Evolutionary conservation across 2,888 invertebrate genomes (phyloP).

Genomic region (Trilocha varians): DNA sequence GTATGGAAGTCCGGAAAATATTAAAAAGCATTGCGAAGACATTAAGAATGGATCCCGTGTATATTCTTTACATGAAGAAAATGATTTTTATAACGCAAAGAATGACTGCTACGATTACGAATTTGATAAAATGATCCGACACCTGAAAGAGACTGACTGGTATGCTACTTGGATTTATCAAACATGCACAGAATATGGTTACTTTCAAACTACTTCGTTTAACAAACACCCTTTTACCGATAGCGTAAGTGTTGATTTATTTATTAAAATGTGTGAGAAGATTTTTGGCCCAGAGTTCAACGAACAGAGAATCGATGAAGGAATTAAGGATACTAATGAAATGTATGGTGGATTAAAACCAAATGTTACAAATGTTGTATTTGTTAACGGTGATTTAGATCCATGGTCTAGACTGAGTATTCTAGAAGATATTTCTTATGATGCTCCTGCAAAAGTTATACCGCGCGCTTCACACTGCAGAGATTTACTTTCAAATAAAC

Average conservation of each 20-base stretch:
- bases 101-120: slow-evolving; percentile 36
- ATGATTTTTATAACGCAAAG: slow-evolving; percentile 24
- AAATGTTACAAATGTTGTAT: slow-evolving; percentile 69
- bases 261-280: slow-evolving; percentile 45
- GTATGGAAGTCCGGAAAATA: slow-evolving; percentile 34
- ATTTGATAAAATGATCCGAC: slow-evolving; percentile 38
- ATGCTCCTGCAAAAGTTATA: slow-evolving; percentile 48
- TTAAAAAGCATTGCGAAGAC: slow-evolving; percentile 35
- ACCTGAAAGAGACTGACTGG: slow-evolving; percentile 27
- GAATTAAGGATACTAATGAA: slow-evolving; percentile 53
- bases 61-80: slow-evolving; percentile 19
- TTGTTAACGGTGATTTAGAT: slow-evolving; percentile 73
- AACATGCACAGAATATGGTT: slow-evolving; percentile 85
- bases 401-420: slow-evolving; percentile 73
- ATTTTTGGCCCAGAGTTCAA: slow-evolving; percentile 52
- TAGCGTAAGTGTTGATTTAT: slow-evolving; percentile 52
- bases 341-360: slow-evolving; percentile 62
- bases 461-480: slow-evolving; percentile 44
- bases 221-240: slow-evolving; percentile 72
- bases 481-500: slow-evolving; percentile 39
- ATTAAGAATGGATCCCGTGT: slow-evolving; percentile 16
- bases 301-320: slow-evolving; percentile 38
- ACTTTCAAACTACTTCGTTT: slow-evolving; percentile 77
- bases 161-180: slow-evolving; percentile 78
- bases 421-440: slow-evolving; percentile 48